These are phyloP conservation scores for Penaeus japonicus DNA, from an alignment of 1,140 invertebrate species.

Conservation along the genomic window DNA sequence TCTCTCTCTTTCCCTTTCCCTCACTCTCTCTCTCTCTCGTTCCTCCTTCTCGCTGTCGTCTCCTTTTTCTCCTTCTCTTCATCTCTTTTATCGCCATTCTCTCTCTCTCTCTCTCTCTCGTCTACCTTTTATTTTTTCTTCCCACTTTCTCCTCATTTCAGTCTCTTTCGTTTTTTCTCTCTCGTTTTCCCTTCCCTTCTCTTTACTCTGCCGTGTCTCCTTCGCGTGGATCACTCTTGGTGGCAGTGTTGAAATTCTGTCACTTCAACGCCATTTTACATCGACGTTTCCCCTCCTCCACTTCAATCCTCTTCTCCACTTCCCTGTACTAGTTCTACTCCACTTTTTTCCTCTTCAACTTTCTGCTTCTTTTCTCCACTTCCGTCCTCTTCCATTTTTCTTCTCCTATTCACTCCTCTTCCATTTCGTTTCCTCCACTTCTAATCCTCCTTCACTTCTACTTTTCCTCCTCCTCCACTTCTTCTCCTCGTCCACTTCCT, in stretches of 20 bases:
- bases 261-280: too few species aligned
- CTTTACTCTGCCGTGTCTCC: not conserved
- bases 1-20: not conserved
- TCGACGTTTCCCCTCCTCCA: too few species aligned
- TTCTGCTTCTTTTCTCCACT: too few species aligned
- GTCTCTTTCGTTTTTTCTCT: not conserved
- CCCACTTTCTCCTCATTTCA: not conserved
- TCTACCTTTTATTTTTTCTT: not conserved
- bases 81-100: not conserved
- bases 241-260: too few species aligned
- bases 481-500: not conserved
- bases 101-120: not conserved
- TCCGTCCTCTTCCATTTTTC: too few species aligned
- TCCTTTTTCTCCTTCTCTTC: not conserved
- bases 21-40: not conserved
- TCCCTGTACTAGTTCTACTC: too few species aligned
- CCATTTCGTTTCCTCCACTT: not conserved
- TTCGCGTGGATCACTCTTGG: too few species aligned
- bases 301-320: too few species aligned
- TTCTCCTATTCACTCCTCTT: not conserved
- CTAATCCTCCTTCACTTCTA: not conserved
- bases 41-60: too few species aligned
- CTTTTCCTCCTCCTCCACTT: not conserved
- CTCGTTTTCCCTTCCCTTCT: not conserved
- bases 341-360: too few species aligned